Conservation (phyloP, 2,113 vertebrate species). For the Crotalus helleri region DNA sequence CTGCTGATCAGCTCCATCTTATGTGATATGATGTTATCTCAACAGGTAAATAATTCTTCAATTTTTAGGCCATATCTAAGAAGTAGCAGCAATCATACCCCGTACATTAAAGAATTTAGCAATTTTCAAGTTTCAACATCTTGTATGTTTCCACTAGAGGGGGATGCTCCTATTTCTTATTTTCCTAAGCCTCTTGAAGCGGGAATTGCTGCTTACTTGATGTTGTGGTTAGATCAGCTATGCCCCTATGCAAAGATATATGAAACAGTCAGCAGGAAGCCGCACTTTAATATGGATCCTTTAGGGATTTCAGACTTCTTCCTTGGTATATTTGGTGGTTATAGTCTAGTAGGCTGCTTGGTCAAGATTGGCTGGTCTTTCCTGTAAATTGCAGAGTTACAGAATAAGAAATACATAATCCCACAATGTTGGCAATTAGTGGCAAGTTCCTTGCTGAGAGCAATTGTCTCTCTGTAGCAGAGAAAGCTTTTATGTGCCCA, state of each 20-base stretch:
- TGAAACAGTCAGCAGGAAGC: neutral
- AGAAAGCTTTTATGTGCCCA: conserved; percentile 69
- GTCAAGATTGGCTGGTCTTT: conserved; percentile 51
- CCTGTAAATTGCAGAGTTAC: conserved; percentile 53
- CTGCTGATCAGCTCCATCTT: neutral
- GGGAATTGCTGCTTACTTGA: neutral
- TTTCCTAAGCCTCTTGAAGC: neutral
- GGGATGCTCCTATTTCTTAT: neutral
- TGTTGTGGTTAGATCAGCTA: neutral
- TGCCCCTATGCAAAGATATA: neutral
- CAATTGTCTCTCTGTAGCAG: conserved; percentile 65
- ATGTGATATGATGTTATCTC: neutral
- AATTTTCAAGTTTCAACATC: neutral
- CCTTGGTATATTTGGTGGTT: conserved; percentile 1
- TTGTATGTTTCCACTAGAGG: conserved; percentile 2
- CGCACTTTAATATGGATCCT: neutral
- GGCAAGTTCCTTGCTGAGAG: conserved; percentile 46
- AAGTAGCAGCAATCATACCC: neutral
- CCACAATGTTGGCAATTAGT: conserved; percentile 54
- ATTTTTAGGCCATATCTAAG: neutral
- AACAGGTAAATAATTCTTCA: neutral
- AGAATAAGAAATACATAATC: conserved; percentile 57
- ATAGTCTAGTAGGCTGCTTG: neutral
- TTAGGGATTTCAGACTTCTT: neutral
- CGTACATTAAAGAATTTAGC: neutral